Evolutionary conservation across 1,140 invertebrate genomes (phyloP), one percentile per base, ranked within the genome.

Genomic region (Bombus balteatus): DNA sequence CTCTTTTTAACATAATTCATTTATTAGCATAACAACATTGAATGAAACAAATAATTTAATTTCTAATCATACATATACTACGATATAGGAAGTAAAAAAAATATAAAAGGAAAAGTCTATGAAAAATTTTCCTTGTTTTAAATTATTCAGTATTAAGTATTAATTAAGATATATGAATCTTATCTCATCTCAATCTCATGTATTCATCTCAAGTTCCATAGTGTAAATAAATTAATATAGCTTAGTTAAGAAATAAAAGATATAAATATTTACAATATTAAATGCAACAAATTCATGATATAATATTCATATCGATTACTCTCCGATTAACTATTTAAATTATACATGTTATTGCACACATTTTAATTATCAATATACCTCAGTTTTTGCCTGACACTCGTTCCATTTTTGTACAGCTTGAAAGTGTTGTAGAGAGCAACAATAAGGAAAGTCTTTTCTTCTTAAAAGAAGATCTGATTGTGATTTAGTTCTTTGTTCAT

Each of bases 401-500:
- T 82, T 43, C 71, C 80, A 74, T 37, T 74, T 82, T 82, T 41
- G 70, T 43, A 57, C n/a, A 32, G 62, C 53, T 74, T 93, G 93
- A 91, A 93, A 94, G 41, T 93, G 92, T 57, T 94, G 94, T 18
- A 93, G 39, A 2, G 92, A 93, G 32, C 93, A 95, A 79, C 92
- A 94, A 71, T 93, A 92, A 9, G 81, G 74, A 84, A 85, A 47
- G 89, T 93, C 22, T 92, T 92, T 59, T 90, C 92, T 53, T 94
- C 92, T 43, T 87, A 93, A 72, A 87, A 93, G 37, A 92, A 94
- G 82, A 84, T 95, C 94, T 77, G 92, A 94, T 47, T 95, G 94
- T 18, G 94, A 95, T 81, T 91, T 93, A 22, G 92, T 89, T 59
- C 93, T 92, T 53, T 94, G 94, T 81, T 94, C 92, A 39, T 91